These are phyloP conservation scores for Scomberomorus guttatus DNA, from an alignment of 2,797 vertebrate genomes.

Conservation along the genomic window DNA sequence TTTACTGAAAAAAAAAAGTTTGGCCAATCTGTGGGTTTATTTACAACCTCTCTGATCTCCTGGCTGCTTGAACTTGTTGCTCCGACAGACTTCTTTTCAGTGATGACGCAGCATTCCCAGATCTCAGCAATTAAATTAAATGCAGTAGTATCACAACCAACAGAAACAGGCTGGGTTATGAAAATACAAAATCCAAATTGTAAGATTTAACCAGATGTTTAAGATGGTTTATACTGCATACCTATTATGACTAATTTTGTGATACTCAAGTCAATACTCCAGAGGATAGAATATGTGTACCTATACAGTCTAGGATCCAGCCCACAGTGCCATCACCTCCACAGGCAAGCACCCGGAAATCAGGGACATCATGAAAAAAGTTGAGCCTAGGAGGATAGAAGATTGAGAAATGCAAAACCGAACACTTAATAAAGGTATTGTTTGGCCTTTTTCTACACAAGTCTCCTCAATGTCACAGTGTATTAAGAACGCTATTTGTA, in stretches of 20 bases:
- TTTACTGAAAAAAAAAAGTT: not conserved
- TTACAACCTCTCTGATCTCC: not conserved
- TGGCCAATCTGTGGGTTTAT: not conserved
- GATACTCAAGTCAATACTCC: not conserved
- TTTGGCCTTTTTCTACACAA: not conserved
- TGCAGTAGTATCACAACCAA: not conserved
- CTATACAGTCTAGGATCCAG: constrained; percentile 97
- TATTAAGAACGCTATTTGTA: constrained; percentile 5
- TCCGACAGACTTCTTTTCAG: not conserved
- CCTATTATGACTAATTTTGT: not conserved
- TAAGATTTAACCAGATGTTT: not conserved
- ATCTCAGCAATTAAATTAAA: not conserved
- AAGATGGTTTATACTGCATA: too few relatives aligned
- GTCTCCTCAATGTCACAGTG: not conserved
- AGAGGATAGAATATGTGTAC: constrained; percentile 74
- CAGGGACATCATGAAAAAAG: constrained; percentile 93
- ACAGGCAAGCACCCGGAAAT: constrained; percentile 94
- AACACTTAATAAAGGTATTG: not conserved
- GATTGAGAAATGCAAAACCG: not conserved
- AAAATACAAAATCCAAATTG: not conserved
- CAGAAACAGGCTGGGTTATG: not conserved
- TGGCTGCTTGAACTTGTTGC: not conserved
- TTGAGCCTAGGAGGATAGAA: constrained; percentile 86
- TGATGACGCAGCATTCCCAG: not conserved
- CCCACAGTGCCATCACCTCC: constrained; percentile 96